Evolutionary conservation across 2,797 vertebrate species (phyloP).

Genomic region (Taeniopygia guttata): DNA sequence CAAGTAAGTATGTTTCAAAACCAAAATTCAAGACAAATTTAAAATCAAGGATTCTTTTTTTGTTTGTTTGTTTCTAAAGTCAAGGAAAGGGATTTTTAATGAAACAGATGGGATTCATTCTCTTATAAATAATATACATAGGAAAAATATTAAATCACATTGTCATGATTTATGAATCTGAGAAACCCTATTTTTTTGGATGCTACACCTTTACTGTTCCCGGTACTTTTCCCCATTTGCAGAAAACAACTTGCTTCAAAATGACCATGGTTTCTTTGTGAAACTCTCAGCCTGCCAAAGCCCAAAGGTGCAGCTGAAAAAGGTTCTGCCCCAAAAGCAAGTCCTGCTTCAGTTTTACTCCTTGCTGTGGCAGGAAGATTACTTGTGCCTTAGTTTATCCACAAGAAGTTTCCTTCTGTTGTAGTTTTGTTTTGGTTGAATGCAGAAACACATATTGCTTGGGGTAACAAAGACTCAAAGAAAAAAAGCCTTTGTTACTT

Average conservation of each 20-base stretch:
- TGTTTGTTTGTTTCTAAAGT: background rate
- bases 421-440: constrained; percentile 15
- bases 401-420: background rate
- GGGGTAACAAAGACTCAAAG: background rate
- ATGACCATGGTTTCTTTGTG: background rate
- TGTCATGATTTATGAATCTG: background rate
- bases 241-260: background rate
- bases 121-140: background rate
- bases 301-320: background rate
- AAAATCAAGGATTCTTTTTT: background rate
- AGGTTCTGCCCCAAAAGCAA: background rate
- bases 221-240: background rate
- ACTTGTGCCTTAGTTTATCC: background rate
- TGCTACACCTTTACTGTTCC: background rate
- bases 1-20: background rate
- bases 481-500: constrained; percentile 1
- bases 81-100: background rate
- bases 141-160: background rate
- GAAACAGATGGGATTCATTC: background rate
- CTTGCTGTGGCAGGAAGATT: background rate
- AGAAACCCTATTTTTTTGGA: background rate
- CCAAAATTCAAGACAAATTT: background rate
- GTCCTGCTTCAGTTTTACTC: background rate
- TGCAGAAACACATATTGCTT: background rate
- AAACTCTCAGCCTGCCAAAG: background rate